Percentiles rank a stretch among this genome's conserved stretches.
Evolutionary conservation across 2,888 invertebrate species (phyloP).

Genomic region (Ceraclea dissimilis): DNA sequence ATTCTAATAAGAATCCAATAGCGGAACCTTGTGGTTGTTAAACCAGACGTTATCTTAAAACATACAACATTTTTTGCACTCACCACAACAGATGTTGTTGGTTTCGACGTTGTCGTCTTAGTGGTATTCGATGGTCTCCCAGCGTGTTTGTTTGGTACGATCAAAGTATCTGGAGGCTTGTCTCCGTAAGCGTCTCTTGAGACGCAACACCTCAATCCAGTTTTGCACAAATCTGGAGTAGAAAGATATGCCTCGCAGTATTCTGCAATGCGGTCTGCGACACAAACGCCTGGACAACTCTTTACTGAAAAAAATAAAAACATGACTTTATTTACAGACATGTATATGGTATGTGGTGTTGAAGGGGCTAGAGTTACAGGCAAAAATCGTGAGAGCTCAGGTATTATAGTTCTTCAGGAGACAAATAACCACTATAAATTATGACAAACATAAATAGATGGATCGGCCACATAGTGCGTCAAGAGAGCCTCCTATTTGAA

Average conservation of each 20-base stretch:
- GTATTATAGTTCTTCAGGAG: no score
- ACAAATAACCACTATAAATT: no score
- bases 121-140: conserved; percentile 34
- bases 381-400: no score
- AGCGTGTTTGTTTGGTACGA: conserved; percentile 54
- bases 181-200: conserved; percentile 66
- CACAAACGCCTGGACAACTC: conserved; percentile 76
- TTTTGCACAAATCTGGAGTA: conserved; percentile 63
- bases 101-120: conserved; percentile 34
- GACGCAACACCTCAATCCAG: conserved; percentile 74
- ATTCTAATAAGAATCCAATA: no score
- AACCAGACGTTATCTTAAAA: no score
- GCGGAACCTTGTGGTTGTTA: no score
- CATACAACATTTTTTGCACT: not conserved
- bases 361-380: not conserved
- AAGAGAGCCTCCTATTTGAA: no score
- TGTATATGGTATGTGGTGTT: no score
- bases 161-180: conserved; percentile 62
- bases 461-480: no score
- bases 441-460: no score
- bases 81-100: conserved; percentile 30
- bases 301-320: conserved; percentile 33
- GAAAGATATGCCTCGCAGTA: conserved; percentile 83
- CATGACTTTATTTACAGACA: no score
- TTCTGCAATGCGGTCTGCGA: conserved; percentile 70